phyloP scores from a whole-genome alignment of 2,888 invertebrate species.

The Eudasyphora cyanicolor region DNA sequence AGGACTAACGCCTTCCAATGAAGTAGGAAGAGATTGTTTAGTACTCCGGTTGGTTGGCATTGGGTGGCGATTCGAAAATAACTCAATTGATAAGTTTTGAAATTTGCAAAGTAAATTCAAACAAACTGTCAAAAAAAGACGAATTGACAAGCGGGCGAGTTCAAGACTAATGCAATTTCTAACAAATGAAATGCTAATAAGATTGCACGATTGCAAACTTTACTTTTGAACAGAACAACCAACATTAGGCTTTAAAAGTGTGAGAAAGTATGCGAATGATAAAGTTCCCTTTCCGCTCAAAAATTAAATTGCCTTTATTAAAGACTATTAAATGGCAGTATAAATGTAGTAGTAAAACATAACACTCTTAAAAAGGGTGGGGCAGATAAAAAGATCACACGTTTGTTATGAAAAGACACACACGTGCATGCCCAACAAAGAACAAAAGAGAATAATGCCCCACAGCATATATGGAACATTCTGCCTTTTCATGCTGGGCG shows the following conservation, averaged over 20 bases:
- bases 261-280: no score
- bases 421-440: not conserved
- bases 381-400: not conserved
- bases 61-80: not conserved
- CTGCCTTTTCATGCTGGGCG: slow-evolving; percentile 42
- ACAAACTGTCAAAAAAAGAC: not conserved
- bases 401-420: not conserved
- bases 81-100: slow-evolving; percentile 14
- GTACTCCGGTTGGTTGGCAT: not conserved
- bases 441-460: not conserved
- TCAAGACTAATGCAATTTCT: not conserved
- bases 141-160: not conserved
- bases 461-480: not conserved
- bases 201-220: not conserved
- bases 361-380: no score
- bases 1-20: no score
- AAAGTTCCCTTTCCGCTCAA: not conserved
- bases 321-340: no score
- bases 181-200: slow-evolving; percentile 1
- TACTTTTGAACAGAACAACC: not conserved
- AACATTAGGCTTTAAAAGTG: no score
- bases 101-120: not conserved
- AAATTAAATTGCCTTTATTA: not conserved
- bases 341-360: no score
- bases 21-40: not conserved